Evolutionary conservation across 2,888 invertebrate species (phyloP).

Genomic region (Macrosiphum euphorbiae): DNA sequence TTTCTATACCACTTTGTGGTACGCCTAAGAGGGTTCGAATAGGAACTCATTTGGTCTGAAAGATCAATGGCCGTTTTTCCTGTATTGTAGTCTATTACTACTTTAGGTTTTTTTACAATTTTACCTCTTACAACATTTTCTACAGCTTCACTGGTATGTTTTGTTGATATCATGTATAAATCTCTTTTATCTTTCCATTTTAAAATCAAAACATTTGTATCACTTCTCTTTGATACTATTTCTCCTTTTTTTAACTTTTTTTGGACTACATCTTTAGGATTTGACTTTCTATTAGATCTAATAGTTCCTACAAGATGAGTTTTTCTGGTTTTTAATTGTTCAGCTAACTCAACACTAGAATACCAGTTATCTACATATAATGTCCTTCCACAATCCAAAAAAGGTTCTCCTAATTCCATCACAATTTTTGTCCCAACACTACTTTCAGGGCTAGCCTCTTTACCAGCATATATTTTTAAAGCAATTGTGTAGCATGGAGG

Average conservation of each 20-base stretch:
- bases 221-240: constrained; percentile 5
- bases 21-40: too few species aligned
- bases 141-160: constrained; percentile 30
- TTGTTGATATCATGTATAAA: constrained; percentile 26
- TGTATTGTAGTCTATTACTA: too few species aligned
- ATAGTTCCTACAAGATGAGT: constrained; percentile 50
- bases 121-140: too few species aligned
- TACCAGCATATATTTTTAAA: constrained; percentile 46
- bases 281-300: constrained; percentile 27
- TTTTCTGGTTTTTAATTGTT: constrained; percentile 27
- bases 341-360: constrained; percentile 45
- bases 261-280: constrained; percentile 30
- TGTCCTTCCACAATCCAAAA: constrained; percentile 19
- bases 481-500: constrained; percentile 27
- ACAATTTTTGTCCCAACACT: constrained; percentile 34
- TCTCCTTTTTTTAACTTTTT: constrained; percentile 45
- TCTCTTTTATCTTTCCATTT: constrained; percentile 30
- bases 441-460: constrained; percentile 12
- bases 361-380: constrained; percentile 35
- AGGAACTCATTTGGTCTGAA: too few species aligned
- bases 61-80: too few species aligned
- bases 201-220: constrained; percentile 10
- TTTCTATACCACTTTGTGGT: too few species aligned
- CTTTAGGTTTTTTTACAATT: too few species aligned
- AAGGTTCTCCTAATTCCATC: constrained; percentile 20